phyloP scores from a whole-genome alignment of 2,797 vertebrate genomes.

The Megalops cyprinoides region DNA sequence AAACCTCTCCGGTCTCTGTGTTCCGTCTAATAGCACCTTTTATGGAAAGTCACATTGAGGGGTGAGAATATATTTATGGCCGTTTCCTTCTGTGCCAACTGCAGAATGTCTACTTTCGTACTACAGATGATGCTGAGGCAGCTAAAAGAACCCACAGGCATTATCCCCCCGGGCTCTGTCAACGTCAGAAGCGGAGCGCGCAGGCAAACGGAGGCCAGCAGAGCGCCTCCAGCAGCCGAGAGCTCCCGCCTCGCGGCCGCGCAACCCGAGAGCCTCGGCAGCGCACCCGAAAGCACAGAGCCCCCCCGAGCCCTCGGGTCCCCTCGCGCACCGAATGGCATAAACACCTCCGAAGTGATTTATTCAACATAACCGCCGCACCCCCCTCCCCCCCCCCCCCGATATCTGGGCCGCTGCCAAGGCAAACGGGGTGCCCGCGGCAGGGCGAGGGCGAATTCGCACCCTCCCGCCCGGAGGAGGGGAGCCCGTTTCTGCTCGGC shows the following conservation, averaged over 20 bases:
- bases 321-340: not conserved
- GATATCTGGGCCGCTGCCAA: not conserved
- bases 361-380: not conserved
- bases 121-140: slow-evolving; percentile 1
- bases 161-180: not conserved
- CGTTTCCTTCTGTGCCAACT: not conserved
- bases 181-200: not conserved
- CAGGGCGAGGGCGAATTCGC: not conserved
- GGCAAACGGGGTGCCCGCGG: not conserved
- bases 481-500: no score
- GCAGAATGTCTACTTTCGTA: not conserved
- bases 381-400: not conserved
- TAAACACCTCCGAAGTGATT: slow-evolving; percentile 2
- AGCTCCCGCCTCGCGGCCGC: not conserved
- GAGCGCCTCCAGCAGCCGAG: not conserved
- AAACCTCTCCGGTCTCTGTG: not conserved
- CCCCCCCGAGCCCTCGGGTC: no score
- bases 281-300: not conserved
- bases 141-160: not conserved
- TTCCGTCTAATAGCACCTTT: not conserved
- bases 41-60: not conserved
- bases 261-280: not conserved
- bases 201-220: not conserved
- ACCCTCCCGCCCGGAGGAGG: not conserved
- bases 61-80: slow-evolving; percentile 4